phyloP scores from a whole-genome alignment of 2,888 invertebrate species.

The Lasioglossum malachurum region DNA sequence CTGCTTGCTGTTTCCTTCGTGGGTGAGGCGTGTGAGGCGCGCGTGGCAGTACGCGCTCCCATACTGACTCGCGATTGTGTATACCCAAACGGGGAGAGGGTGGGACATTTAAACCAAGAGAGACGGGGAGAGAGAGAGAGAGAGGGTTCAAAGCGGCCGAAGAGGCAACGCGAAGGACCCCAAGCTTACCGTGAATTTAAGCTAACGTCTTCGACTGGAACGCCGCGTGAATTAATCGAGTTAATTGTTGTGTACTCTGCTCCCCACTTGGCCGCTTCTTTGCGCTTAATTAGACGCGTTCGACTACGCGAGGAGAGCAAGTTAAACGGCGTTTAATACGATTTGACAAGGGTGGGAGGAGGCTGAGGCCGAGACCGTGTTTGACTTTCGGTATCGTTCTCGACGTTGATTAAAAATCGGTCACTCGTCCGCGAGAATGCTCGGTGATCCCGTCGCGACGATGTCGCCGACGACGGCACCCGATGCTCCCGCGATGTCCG shows the following conservation, averaged over 20 bases:
- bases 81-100: conserved; percentile 13
- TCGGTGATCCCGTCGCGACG: conserved; percentile 30
- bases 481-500: conserved; percentile 12
- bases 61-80: conserved; percentile 30
- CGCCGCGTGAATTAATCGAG: conserved; percentile 72
- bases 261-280: conserved; percentile 65
- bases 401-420: conserved; percentile 48
- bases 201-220: conserved; percentile 66
- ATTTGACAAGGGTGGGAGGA: conserved; percentile 1
- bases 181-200: conserved; percentile 60
- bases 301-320: conserved; percentile 49
- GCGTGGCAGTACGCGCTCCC: conserved; percentile 32
- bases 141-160: neutral
- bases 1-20: conserved; percentile 1
- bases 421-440: conserved; percentile 20
- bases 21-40: neutral
- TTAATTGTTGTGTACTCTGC: conserved; percentile 72
- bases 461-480: neutral
- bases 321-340: conserved; percentile 64
- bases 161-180: conserved; percentile 1
- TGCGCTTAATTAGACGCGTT: conserved; percentile 72
- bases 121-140: neutral
- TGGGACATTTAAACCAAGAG: neutral
- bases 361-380: neutral
- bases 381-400: conserved; percentile 41